Percentiles rank a stretch among this genome's conserved stretches.
Evolutionary conservation across 1,140 invertebrate genomes (phyloP).

Genomic region (Drosophila bocqueti): DNA sequence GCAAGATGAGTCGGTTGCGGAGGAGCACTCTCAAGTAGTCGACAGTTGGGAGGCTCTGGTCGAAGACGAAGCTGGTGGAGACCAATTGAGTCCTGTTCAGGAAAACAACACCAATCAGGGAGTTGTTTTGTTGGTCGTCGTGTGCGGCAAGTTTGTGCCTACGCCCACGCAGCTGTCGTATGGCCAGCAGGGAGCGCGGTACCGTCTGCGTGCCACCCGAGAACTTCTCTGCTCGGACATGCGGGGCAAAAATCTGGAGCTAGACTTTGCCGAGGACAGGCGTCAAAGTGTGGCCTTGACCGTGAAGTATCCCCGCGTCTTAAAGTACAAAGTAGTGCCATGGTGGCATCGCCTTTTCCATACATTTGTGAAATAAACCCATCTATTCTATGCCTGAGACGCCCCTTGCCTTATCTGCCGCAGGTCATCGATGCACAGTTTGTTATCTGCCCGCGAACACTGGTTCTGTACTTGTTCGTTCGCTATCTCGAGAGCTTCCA

Average conservation of each 20-base stretch:
- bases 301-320: slow-evolving; percentile 66
- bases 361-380: slow-evolving; percentile 57
- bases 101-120: slow-evolving; percentile 54
- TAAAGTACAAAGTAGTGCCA: slow-evolving; percentile 67
- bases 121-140: slow-evolving; percentile 56
- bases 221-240: slow-evolving; percentile 74
- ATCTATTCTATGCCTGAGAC: neutral
- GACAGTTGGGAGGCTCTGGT: slow-evolving; percentile 58
- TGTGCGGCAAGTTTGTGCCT: slow-evolving; percentile 61
- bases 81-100: neutral
- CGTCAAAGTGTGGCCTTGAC: slow-evolving; percentile 47
- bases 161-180: slow-evolving; percentile 59
- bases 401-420: neutral
- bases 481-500: slow-evolving; percentile 28
- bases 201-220: slow-evolving; percentile 51
- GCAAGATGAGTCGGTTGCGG: neutral
- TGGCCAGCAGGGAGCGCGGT: slow-evolving; percentile 41
- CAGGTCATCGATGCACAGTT: slow-evolving; percentile 3
- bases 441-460: slow-evolving; percentile 4
- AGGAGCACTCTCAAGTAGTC: slow-evolving; percentile 15
- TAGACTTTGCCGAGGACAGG: slow-evolving; percentile 64
- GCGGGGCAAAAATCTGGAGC: slow-evolving; percentile 68
- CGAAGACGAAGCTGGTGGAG: neutral
- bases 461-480: neutral
- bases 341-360: slow-evolving; percentile 65